These are phyloP conservation scores for Cyphomyrmex costatus DNA, from an alignment of 1,140 invertebrate species.

Conservation along the genomic window DNA sequence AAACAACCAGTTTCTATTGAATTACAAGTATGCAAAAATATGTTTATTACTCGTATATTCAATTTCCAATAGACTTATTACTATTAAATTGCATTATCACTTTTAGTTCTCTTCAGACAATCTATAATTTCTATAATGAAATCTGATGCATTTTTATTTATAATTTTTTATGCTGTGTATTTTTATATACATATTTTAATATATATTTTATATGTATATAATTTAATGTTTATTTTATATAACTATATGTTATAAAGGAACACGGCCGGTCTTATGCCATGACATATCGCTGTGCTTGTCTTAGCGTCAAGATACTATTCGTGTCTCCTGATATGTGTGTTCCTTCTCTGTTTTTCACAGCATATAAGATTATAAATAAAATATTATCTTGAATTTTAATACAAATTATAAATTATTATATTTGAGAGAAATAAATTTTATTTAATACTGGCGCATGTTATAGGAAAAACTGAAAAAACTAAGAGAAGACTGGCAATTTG, in stretches of 20 bases:
- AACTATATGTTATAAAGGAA: not conserved
- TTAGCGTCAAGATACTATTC: not conserved
- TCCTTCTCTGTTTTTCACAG: not conserved
- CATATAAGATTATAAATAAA: not conserved
- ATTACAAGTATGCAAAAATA: conserved; percentile 86
- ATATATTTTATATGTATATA: not conserved
- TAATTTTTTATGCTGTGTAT: not conserved
- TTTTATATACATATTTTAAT: not conserved
- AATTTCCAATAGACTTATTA: not conserved
- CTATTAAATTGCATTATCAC: not conserved
- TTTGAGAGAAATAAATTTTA: not conserved
- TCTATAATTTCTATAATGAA: not conserved
- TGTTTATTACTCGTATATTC: not conserved
- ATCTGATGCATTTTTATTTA: not conserved
- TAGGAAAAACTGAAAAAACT: conserved; percentile 88
- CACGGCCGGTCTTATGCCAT: no score
- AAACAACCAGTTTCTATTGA: conserved; percentile 88
- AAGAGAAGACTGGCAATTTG: conserved; percentile 88
- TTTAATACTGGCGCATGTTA: conserved; percentile 16
- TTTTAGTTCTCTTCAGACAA: not conserved
- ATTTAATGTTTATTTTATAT: not conserved
- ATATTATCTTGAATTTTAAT: not conserved
- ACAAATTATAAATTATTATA: not conserved
- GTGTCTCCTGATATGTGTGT: not conserved
- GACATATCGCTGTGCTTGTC: no score